Conservation (phyloP, 2,113 vertebrate genomes). For the Paramisgurnus dabryanus region DNA sequence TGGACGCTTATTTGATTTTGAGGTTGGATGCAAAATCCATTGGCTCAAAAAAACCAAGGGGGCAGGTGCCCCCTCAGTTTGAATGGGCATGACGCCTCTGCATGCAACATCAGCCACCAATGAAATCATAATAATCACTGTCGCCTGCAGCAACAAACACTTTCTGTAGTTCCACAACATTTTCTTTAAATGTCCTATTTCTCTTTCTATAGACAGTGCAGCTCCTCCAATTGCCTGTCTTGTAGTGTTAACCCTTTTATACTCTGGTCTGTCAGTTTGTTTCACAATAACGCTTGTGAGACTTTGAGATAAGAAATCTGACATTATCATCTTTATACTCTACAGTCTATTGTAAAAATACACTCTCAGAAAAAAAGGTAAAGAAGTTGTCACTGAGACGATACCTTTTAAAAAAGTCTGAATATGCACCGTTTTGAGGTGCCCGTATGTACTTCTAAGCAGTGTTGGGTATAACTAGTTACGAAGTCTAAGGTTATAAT, state of each 20-base stretch:
- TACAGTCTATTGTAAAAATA: not conserved
- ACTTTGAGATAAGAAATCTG: not conserved
- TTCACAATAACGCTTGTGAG: not conserved
- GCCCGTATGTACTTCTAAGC: no score
- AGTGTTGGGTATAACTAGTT: no score
- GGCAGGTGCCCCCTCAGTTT: no score
- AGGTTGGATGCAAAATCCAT: no score
- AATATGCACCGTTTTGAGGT: no score
- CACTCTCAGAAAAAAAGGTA: no score
- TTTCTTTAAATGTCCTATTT: constrained; percentile 9
- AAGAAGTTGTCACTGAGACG: no score
- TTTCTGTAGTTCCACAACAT: not conserved
- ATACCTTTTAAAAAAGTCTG: no score
- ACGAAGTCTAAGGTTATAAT: no score
- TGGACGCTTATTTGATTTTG: no score
- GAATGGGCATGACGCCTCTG: no score
- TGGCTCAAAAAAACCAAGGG: no score
- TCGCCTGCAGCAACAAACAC: constrained; percentile 14
- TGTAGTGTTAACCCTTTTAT: not conserved
- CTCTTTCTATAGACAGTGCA: not conserved
- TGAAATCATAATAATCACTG: constrained; percentile 32
- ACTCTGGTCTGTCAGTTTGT: not conserved
- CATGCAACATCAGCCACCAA: not conserved
- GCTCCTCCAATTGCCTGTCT: not conserved
- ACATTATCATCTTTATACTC: not conserved